Conservation (phyloP, 2,113 vertebrate species). For the Todiramphus saurophagus region DNA sequence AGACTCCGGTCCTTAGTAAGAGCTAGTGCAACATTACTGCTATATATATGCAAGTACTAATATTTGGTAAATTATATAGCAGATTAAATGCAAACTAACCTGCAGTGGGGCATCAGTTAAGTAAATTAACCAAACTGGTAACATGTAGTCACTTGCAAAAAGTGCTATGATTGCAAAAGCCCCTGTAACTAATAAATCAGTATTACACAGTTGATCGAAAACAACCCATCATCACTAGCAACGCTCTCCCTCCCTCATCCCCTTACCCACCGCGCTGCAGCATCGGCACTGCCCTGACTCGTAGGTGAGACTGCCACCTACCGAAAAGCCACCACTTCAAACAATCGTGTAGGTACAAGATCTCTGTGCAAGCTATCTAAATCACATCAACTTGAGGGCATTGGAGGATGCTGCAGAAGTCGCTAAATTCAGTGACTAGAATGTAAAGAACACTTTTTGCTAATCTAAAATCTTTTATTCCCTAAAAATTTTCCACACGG, state of each 20-base stretch:
- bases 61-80: background rate
- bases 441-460: background rate
- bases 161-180: background rate
- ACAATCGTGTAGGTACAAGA: background rate
- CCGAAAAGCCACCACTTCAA: background rate
- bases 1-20: background rate
- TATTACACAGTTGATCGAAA: background rate
- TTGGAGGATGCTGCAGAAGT: background rate
- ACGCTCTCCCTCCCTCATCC: background rate
- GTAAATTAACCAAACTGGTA: background rate
- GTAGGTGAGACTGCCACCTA: slow-evolving; percentile 10
- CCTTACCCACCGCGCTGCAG: background rate
- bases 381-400: background rate
- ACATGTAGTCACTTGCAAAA: background rate
- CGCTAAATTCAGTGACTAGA: background rate
- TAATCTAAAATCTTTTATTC: background rate
- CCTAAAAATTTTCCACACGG: background rate
- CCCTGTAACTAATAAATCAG: background rate
- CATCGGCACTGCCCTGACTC: background rate
- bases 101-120: background rate
- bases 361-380: background rate
- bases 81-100: background rate
- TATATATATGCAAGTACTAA: background rate
- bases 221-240: background rate
- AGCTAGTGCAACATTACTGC: background rate